A percentile compares a stretch with the other conserved stretches of the same genome.
Evolutionary conservation across 2,797 vertebrate species (phyloP).

Genomic region (Pseudochaenichthys georgianus): DNA sequence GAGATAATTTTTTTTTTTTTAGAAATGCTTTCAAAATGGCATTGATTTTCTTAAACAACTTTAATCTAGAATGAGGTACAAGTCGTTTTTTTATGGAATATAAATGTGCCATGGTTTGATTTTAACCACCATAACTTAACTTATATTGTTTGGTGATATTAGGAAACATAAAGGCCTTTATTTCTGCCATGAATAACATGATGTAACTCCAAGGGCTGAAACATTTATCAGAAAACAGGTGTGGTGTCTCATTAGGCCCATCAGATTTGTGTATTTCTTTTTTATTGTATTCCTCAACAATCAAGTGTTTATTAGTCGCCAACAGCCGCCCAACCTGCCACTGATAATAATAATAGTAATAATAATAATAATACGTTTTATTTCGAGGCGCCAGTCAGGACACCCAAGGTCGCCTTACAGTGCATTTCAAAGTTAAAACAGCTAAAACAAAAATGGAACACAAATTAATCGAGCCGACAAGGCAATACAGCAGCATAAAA

Average conservation of each 20-base stretch:
- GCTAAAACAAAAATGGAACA: no score
- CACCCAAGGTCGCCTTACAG: no score
- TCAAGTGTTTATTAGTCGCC: conserved; percentile 46
- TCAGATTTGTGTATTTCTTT: conserved; percentile 18
- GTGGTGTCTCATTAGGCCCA: background rate
- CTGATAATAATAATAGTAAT: background rate
- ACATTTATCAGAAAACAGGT: background rate
- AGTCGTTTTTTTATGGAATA: background rate
- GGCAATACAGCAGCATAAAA: no score
- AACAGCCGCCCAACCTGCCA: conserved; percentile 61
- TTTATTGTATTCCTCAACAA: conserved; percentile 7
- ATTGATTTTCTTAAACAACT: background rate
- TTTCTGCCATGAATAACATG: background rate
- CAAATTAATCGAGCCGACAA: no score
- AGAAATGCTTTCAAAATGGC: no score
- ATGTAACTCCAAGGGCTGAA: background rate
- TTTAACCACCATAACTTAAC: background rate
- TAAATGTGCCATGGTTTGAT: background rate
- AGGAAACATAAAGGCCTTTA: background rate
- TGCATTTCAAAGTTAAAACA: no score
- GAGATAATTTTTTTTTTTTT: no score
- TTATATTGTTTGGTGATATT: no score
- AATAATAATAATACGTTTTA: no score
- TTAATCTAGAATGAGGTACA: background rate
- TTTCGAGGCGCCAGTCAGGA: no score